These are phyloP conservation scores for Drosophila cracens DNA, from an alignment of 2,888 invertebrate genomes.

Conservation along the genomic window DNA sequence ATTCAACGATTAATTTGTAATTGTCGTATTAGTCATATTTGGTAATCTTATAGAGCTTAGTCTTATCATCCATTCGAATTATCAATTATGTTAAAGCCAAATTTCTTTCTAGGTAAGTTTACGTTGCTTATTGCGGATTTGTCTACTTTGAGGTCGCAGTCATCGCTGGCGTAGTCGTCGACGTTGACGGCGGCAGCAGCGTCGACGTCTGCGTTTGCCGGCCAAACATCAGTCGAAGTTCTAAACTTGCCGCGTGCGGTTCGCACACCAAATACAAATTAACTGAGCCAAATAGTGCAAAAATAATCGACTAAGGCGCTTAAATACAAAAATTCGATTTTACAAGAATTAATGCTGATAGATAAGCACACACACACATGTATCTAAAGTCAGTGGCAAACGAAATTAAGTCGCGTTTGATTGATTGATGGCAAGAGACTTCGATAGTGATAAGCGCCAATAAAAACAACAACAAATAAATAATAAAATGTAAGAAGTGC, in stretches of 20 bases:
- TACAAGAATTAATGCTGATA: slow-evolving; percentile 17
- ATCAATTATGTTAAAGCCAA: not conserved
- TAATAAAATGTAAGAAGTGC: slow-evolving; percentile 67
- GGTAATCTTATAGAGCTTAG: too few relatives aligned
- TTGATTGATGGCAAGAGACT: slow-evolving; percentile 69
- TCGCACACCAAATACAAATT: slow-evolving; percentile 31
- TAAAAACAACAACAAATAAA: slow-evolving; percentile 7
- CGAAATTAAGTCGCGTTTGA: slow-evolving; percentile 61
- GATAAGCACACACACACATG: slow-evolving; percentile 4
- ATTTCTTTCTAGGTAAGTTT: not conserved
- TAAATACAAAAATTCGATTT: slow-evolving; percentile 18
- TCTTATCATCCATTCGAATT: not conserved
- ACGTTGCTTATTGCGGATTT: not conserved
- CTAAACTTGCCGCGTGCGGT: slow-evolving; percentile 70
- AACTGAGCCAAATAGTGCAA: slow-evolving; percentile 18
- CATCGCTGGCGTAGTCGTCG: slow-evolving; percentile 2
- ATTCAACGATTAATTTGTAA: too few relatives aligned
- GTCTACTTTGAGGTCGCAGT: slow-evolving; percentile 2
- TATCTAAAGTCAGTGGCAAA: slow-evolving; percentile 32
- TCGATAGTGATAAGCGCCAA: slow-evolving; percentile 44
- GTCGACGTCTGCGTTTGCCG: slow-evolving; percentile 3
- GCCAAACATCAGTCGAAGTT: slow-evolving; percentile 67
- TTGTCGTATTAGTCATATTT: not conserved
- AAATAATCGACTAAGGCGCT: slow-evolving; percentile 10
- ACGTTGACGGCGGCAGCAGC: slow-evolving; percentile 3